phyloP scores from a whole-genome alignment of 2,888 invertebrate species.

The Netelia melanura region DNA sequence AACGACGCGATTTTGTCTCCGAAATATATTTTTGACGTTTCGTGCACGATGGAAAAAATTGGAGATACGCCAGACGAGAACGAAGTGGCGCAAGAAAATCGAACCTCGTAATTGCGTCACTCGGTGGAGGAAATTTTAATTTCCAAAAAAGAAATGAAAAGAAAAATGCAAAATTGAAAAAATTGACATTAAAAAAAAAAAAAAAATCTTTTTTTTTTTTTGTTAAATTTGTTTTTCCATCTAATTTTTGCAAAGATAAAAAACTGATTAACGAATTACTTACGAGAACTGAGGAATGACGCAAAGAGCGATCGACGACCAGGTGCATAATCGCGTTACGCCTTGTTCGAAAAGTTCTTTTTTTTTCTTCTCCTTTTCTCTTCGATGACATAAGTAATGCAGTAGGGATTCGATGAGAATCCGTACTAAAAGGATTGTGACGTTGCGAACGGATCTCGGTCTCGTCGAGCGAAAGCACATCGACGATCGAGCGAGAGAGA shows the following conservation, averaged over 20 bases:
- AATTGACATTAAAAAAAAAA: too few species aligned
- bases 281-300: neutral
- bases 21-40: constrained; percentile 1
- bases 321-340: constrained; percentile 35
- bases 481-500: constrained; percentile 12
- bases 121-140: too few species aligned
- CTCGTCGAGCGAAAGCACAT: constrained; percentile 40
- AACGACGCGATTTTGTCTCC: neutral
- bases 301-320: constrained; percentile 4
- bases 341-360: neutral
- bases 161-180: too few species aligned
- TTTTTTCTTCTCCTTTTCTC: neutral
- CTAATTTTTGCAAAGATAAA: neutral
- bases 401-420: constrained; percentile 23
- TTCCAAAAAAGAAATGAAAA: too few species aligned
- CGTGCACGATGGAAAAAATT: constrained; percentile 3
- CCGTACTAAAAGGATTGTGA: constrained; percentile 41
- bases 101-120: neutral
- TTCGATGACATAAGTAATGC: constrained; percentile 20
- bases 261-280: neutral
- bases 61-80: constrained; percentile 13
- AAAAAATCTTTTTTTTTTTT: neutral
- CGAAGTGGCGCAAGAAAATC: neutral
- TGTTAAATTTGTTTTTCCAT: neutral
- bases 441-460: constrained; percentile 7